Evolutionary conservation across 2,888 invertebrate species (phyloP).

Genomic region (Diarsia rubi): DNA sequence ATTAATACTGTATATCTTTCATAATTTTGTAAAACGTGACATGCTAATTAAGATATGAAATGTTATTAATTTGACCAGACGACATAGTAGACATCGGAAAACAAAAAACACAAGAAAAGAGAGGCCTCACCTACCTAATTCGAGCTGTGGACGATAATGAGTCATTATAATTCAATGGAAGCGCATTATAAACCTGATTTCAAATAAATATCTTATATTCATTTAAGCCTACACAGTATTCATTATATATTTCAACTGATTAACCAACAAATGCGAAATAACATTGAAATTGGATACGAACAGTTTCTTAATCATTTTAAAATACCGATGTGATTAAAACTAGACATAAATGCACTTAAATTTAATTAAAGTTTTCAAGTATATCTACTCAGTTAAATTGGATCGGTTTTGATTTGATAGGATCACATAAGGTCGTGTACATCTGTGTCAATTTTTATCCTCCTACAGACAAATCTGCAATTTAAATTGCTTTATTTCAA

Average conservation of each 20-base stretch:
- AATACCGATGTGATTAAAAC: slow-evolving; percentile 38
- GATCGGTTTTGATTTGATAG: slow-evolving; percentile 12
- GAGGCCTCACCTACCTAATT: no score
- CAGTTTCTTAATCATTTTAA: slow-evolving; percentile 47
- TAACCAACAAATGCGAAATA: slow-evolving; percentile 41
- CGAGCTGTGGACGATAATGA: no score
- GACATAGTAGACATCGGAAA: no score
- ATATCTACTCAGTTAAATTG: not conserved
- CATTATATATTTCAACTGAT: slow-evolving; percentile 29
- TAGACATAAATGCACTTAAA: slow-evolving; percentile 29
- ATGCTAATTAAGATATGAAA: no score
- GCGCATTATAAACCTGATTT: not conserved
- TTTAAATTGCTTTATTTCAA: not conserved
- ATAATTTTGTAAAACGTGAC: no score
- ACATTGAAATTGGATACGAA: slow-evolving; percentile 44
- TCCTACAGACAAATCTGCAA: not conserved
- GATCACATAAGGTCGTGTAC: not conserved
- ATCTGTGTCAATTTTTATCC: not conserved
- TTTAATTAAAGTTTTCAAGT: slow-evolving; percentile 37
- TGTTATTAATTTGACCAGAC: no score
- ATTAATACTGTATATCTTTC: no score
- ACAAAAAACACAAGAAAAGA: no score
- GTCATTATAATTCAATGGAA: slow-evolving; percentile 19
- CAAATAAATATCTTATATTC: slow-evolving; percentile 5
- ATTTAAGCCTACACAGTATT: slow-evolving; percentile 13